Evolutionary conservation across 2,113 vertebrate genomes (phyloP).

Genomic region (Nycticryphes semicollaris): DNA sequence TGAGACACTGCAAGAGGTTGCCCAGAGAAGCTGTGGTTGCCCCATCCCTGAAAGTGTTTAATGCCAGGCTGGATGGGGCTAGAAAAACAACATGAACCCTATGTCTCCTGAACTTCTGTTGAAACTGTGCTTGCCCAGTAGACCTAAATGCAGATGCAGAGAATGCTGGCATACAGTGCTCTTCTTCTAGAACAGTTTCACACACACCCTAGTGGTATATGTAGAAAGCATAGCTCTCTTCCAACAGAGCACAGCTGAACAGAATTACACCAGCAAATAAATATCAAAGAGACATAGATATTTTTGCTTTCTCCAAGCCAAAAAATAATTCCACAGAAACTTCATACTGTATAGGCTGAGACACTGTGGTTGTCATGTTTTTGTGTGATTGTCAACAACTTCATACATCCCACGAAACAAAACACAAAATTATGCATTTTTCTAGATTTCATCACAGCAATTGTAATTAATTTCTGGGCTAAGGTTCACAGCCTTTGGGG

Average conservation of each 20-base stretch:
- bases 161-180: neutral
- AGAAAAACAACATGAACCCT: accelerated
- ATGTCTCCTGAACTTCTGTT: neutral
- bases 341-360: neutral
- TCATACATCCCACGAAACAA: neutral
- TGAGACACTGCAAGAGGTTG: too few species aligned
- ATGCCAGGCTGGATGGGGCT: too few species aligned
- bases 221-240: neutral
- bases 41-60: too few species aligned
- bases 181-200: neutral
- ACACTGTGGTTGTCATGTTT: neutral
- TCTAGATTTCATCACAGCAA: neutral
- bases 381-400: too few species aligned
- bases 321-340: neutral
- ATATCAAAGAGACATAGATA: neutral
- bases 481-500: neutral
- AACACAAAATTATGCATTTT: neutral
- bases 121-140: neutral
- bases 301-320: neutral
- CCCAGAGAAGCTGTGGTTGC: too few species aligned
- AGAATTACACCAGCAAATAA: neutral
- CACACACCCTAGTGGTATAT: neutral
- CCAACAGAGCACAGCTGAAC: neutral
- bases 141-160: neutral
- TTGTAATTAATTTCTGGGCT: neutral